Base-by-base conservation (phyloP, 2,888 invertebrate genomes). In the Ormyrus rosae region DNA sequence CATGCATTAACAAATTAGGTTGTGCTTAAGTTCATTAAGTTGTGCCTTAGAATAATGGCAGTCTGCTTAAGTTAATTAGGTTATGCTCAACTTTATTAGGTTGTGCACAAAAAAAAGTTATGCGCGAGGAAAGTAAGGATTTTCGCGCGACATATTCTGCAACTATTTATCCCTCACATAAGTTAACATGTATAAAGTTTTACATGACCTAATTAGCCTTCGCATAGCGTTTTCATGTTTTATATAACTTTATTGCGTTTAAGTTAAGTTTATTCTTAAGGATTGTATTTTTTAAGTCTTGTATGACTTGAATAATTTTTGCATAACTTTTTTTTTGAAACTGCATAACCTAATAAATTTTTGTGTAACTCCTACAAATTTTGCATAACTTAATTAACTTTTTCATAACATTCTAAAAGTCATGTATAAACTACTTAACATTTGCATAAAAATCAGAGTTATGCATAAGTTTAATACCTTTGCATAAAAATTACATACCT, bases 11-110 rank as follows among this genome's bases (percentile, higher is more conserved):
- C 48, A 80, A 70, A 80, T 80, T 73, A 73, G 71, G 80, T 80
- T 82, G 78, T 82, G 75, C 80, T 78, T 71, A 77, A 82, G 80
- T 73, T 82, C 10, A 76, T 75, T 82, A 74, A 77, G 79, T 77
- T 79, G 65, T 82, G 80, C 77, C 53, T 77, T 80, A 74, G 53
- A 78, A 63, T 74, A 74, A 79, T 64, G 65, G 61, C 69, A 73
- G 51, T 78, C 51, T 78, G 69, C 61, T 73, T 80, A 50, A 75
- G 74, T 80, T 80, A 55, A 77, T 76, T 80, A 75, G 65, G 75
- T 80, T 64, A 69, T 64, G 67, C 63, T 71, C 46, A 82, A 82
- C 48, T 82, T 77, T 72, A 19, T 70, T 61, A 79, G 51, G 69
- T 77, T 79, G 55, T 81, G 72, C 76, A 60, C 58, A 74, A 77